Conservation (phyloP, 2,113 vertebrate genomes). For the Ochotona curzoniae region DNA sequence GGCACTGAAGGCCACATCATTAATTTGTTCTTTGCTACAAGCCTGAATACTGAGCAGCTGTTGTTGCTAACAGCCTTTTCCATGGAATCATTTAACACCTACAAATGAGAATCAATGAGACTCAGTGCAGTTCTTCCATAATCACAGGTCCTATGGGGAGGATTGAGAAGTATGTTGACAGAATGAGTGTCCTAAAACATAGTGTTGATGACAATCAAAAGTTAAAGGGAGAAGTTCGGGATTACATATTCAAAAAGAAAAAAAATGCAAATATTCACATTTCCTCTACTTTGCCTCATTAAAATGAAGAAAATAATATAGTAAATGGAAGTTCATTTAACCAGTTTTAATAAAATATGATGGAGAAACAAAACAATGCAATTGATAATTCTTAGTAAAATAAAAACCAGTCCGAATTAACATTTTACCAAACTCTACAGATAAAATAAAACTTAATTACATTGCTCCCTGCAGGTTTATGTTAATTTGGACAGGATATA, state of each 20-base stretch:
- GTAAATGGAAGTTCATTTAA: neutral
- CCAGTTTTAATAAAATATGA: neutral
- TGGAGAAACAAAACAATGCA: neutral
- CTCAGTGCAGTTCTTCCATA: neutral
- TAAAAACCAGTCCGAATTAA: neutral
- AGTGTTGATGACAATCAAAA: neutral
- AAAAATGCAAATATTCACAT: neutral
- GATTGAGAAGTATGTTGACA: neutral
- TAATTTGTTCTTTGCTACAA: neutral
- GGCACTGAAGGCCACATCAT: neutral
- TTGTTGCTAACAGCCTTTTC: neutral
- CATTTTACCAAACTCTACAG: neutral
- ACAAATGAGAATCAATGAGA: neutral
- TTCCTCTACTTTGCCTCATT: neutral
- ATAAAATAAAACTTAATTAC: neutral
- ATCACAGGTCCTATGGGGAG: neutral
- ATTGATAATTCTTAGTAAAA: neutral
- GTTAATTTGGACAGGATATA: neutral
- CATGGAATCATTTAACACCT: neutral
- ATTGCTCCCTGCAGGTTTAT: neutral
- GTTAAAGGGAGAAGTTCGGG: neutral
- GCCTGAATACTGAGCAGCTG: neutral
- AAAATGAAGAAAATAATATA: neutral
- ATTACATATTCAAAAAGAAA: neutral
- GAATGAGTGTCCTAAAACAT: neutral